phyloP scores from a whole-genome alignment of 2,113 vertebrate genomes.

The Aepyceros melampus region DNA sequence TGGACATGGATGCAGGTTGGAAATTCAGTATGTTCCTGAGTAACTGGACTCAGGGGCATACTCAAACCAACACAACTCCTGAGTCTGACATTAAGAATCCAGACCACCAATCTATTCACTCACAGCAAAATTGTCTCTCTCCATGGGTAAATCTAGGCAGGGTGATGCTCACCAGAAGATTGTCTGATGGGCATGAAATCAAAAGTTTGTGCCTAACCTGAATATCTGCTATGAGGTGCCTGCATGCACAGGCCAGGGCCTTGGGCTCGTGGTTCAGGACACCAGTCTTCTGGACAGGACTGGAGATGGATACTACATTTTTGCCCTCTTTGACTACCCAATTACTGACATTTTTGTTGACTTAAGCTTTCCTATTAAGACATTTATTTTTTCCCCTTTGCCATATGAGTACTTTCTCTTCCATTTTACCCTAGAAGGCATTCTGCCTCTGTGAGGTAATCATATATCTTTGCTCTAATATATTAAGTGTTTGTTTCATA shows the following conservation, averaged over 20 bases:
- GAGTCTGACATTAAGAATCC: neutral
- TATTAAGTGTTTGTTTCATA: neutral
- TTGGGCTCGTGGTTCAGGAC: neutral
- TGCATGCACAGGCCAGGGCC: neutral
- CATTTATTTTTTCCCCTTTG: neutral
- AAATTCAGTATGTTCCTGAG: neutral
- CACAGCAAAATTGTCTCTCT: neutral
- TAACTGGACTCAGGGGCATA: neutral
- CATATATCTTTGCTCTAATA: neutral
- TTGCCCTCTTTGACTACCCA: neutral
- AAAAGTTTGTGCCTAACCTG: neutral
- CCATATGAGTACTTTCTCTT: neutral
- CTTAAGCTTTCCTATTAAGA: neutral
- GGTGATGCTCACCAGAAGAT: neutral
- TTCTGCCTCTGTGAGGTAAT: neutral
- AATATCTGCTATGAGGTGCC: neutral
- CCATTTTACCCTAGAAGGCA: neutral
- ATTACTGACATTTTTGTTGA: neutral
- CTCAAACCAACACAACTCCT: neutral
- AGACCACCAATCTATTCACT: neutral
- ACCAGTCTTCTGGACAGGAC: neutral
- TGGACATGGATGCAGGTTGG: neutral
- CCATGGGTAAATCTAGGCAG: neutral
- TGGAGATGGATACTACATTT: neutral
- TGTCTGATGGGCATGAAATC: neutral